Evolutionary conservation across 2,113 vertebrate genomes (phyloP).

Genomic region (Crotalus helleri): DNA sequence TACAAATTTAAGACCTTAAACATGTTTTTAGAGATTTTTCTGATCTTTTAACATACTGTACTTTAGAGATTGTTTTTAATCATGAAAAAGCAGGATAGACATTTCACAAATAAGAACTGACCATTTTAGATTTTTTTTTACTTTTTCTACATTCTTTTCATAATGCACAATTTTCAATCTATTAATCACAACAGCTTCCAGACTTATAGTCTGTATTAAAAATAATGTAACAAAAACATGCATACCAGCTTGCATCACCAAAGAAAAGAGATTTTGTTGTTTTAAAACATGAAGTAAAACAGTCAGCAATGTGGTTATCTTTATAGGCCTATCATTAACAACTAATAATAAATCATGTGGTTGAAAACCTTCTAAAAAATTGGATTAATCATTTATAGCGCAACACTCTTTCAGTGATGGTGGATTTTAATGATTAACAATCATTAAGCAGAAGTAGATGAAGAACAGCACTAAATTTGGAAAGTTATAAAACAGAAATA

Average conservation of each 20-base stretch:
- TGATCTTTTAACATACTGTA: background rate
- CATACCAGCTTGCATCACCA: background rate
- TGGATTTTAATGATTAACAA: conserved; percentile 51
- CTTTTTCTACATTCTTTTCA: background rate
- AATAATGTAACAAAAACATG: conserved; percentile 9
- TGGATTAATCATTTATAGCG: conserved; percentile 54
- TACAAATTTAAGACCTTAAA: background rate
- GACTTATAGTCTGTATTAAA: background rate
- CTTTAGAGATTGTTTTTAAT: background rate
- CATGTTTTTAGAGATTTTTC: background rate
- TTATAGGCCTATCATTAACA: fast-evolving
- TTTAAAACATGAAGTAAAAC: background rate
- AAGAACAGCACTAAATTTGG: fast-evolving
- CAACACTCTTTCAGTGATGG: conserved; percentile 33
- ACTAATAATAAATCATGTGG: background rate
- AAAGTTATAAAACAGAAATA: background rate
- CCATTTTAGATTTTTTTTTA: background rate
- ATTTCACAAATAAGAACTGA: background rate
- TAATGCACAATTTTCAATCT: background rate
- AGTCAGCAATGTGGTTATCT: background rate
- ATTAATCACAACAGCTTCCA: background rate
- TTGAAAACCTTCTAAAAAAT: background rate
- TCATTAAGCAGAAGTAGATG: background rate
- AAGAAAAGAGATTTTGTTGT: background rate
- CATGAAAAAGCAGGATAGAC: background rate